Base-by-base conservation (phyloP, 1,140 invertebrate species). In the Mylabris phalerata region DNA sequence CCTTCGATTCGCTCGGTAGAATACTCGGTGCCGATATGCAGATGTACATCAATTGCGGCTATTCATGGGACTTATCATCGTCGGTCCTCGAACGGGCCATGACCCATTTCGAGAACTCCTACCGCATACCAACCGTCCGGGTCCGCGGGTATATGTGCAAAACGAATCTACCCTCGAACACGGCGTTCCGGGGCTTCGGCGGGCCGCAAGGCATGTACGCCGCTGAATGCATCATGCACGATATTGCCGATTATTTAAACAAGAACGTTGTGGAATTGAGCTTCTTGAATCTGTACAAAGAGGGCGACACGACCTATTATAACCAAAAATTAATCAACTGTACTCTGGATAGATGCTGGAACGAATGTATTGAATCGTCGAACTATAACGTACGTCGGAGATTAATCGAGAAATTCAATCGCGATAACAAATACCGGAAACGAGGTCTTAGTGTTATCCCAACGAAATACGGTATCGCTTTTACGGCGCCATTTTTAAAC, bases 401-500 rank as follows among this genome's bases (percentile, higher is more conserved):
- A 45, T 70, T 80, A 57, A 75, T 94, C 25, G 77, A 85, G 25
- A 65, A 77, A 59, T 95, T 88, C 61, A 96, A 96, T 68, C 82
- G 84, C 59, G 74, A 87, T 68, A 85, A 95, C 71, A 82, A 87
- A 39, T 96, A 88, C 82, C 85, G 86, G 64, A 98, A 98, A 73
- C 82, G 91, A 13, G 95, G 95, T 7, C 80, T 98, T 2, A 76
- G 86, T 0, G 71, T 95, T 4, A 80, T 94, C n/a, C 93, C 95
- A 25, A 90, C 90, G 0, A 95, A 89, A 75, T 98, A 89, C 74
- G 93, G 93, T 1, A 88, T 97, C 55, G 84, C 89, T 0, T 98
- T 95, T 70, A 87, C 86, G 0, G 79, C 84, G 5, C 75, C 82
- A 50, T 84, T 89, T 63, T 72, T 98, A 43, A 97, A 98, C 75